phyloP scores from a whole-genome alignment of 2,888 invertebrate species.

The Lordiphosa fenestrarum region DNA sequence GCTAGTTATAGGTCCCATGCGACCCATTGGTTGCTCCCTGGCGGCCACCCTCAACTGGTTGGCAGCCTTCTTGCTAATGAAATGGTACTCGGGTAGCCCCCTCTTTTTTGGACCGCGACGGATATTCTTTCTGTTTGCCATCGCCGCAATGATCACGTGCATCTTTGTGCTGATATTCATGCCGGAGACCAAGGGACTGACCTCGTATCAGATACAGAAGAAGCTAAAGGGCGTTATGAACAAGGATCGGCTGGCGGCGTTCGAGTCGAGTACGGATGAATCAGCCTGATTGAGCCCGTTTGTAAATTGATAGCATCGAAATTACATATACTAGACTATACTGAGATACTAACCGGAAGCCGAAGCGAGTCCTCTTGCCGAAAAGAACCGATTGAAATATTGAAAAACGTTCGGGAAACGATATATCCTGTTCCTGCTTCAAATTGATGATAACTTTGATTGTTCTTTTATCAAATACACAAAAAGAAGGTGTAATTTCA shows the following conservation, averaged over 20 bases:
- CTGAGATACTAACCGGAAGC: too few species aligned
- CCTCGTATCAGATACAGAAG: slow-evolving; percentile 3
- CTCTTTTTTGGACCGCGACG: background rate
- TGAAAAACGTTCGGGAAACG: too few species aligned
- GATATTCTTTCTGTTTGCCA: slow-evolving; percentile 14
- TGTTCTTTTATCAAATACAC: too few species aligned
- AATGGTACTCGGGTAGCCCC: slow-evolving; percentile 1
- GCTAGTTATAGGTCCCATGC: slow-evolving; percentile 2
- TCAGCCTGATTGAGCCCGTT: background rate
- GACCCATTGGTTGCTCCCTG: slow-evolving; percentile 17
- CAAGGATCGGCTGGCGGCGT: background rate
- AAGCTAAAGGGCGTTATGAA: slow-evolving; percentile 6
- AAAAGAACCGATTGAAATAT: too few species aligned
- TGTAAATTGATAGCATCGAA: background rate
- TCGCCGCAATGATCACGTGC: slow-evolving; percentile 3
- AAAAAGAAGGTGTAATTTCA: too few species aligned
- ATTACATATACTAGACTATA: too few species aligned
- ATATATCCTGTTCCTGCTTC: too few species aligned
- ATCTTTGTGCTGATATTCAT: slow-evolving; percentile 21
- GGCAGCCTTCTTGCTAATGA: background rate
- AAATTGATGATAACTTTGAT: too few species aligned
- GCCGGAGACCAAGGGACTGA: slow-evolving; percentile 33
- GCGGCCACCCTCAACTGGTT: slow-evolving; percentile 22
- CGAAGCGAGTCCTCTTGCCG: too few species aligned
- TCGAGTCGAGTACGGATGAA: slow-evolving; percentile 1